A percentile compares a stretch with the other conserved stretches of the same genome.
These are phyloP conservation scores for Melipona bicolor DNA, from an alignment of 2,888 invertebrate genomes.

Conservation along the genomic window DNA sequence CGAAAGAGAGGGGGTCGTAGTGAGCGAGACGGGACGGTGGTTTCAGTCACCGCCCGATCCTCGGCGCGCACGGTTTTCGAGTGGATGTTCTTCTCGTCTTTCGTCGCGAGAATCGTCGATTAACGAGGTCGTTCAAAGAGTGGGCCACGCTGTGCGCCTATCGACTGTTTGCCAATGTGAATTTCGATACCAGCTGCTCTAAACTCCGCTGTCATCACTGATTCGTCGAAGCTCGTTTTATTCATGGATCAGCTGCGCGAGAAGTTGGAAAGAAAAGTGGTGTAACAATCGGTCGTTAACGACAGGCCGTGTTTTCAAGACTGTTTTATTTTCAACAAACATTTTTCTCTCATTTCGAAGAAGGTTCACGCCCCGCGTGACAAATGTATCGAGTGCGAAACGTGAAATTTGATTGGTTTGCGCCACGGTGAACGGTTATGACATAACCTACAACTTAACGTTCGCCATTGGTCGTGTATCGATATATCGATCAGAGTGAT, in stretches of 20 bases:
- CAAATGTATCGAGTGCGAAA: not conserved
- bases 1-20: conserved; percentile 59
- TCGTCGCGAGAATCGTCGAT: conserved; percentile 37
- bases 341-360: not conserved
- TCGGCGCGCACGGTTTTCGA: conserved; percentile 81
- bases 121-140: conserved; percentile 43
- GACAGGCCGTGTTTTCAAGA: not conserved
- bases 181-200: not conserved
- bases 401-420: conserved; percentile 5
- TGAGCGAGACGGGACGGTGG: conserved; percentile 65
- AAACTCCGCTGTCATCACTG: not conserved
- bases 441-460: not conserved
- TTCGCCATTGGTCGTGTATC: not conserved
- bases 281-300: not conserved
- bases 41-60: conserved; percentile 83
- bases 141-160: conserved; percentile 1
- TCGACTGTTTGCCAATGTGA: not conserved
- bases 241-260: not conserved
- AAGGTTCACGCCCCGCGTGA: not conserved
- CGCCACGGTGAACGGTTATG: conserved; percentile 9
- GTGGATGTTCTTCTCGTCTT: conserved; percentile 57
- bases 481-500: conserved; percentile 35
- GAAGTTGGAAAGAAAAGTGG: conserved; percentile 17
- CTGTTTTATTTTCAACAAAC: not conserved
- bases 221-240: not conserved